Evolutionary conservation across 1,140 invertebrate species (phyloP).

Genomic region (Condylostylus longicornis): DNA sequence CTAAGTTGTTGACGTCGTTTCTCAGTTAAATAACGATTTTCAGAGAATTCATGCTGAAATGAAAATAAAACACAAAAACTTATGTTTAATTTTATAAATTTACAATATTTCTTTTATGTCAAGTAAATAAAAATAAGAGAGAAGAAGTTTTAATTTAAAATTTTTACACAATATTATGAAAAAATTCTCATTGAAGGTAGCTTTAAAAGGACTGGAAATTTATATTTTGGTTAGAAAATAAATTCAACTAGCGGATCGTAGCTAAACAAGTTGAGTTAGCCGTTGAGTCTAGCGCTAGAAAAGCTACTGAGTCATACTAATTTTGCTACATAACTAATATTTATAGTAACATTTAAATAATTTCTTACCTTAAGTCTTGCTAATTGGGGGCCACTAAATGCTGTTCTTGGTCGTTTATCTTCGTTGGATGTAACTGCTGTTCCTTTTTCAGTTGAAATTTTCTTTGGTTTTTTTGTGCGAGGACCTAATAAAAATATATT

Average conservation of each 20-base stretch:
- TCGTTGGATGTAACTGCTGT: slow-evolving; percentile 38
- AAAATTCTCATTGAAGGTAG: neutral
- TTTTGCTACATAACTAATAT: slow-evolving; percentile 4
- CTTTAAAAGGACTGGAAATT: too few species aligned
- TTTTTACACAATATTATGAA: neutral
- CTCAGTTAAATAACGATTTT: slow-evolving; percentile 85
- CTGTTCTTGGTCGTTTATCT: slow-evolving; percentile 91
- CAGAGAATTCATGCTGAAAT: slow-evolving; percentile 60
- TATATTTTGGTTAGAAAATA: too few species aligned
- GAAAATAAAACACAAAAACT: neutral
- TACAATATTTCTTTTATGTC: neutral
- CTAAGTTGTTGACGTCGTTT: slow-evolving; percentile 73
- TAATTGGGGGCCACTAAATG: slow-evolving; percentile 91
- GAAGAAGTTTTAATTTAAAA: neutral
- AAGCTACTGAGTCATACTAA: too few species aligned
- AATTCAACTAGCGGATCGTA: too few species aligned
- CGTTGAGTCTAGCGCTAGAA: too few species aligned
- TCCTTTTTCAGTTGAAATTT: too few species aligned
- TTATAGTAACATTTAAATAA: neutral
- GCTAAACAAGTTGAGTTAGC: too few species aligned
- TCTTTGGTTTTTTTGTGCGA: slow-evolving; percentile 68
- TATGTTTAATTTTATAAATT: neutral
- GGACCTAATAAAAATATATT: slow-evolving; percentile 57
- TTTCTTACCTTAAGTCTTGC: slow-evolving; percentile 67
- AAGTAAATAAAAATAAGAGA: neutral